These are phyloP conservation scores for Zaprionus inermis DNA, from an alignment of 1,140 invertebrate species.

Conservation along the genomic window DNA sequence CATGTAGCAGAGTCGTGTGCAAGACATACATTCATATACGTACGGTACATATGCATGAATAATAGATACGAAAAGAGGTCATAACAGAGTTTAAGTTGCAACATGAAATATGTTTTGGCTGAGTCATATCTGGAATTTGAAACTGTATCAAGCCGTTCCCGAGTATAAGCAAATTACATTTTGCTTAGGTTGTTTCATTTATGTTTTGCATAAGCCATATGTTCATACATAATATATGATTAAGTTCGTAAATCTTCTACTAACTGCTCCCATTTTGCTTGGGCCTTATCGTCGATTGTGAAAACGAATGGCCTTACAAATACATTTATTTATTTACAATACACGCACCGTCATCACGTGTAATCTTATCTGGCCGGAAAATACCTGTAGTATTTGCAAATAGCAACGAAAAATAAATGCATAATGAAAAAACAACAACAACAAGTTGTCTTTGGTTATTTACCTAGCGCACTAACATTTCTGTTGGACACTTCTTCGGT, in stretches of 20 bases:
- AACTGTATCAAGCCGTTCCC: background rate
- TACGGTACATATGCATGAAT: slow-evolving; percentile 19
- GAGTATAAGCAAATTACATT: background rate
- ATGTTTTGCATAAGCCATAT: background rate
- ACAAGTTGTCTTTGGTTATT: slow-evolving; percentile 30
- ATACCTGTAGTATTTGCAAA: slow-evolving; percentile 26
- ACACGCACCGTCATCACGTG: slow-evolving; percentile 26
- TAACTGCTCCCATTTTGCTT: slow-evolving; percentile 10
- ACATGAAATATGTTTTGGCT: slow-evolving; percentile 23
- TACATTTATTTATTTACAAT: slow-evolving; percentile 61
- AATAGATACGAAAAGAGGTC: slow-evolving; percentile 33
- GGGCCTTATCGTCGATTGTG: slow-evolving; percentile 51
- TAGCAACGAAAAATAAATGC: slow-evolving; percentile 48
- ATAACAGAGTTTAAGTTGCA: slow-evolving; percentile 21
- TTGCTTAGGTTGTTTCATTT: no score
- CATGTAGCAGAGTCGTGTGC: slow-evolving; percentile 18
- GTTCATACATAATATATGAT: no score
- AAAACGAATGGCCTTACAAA: slow-evolving; percentile 66
- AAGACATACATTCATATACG: no score
- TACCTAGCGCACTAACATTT: slow-evolving; percentile 28
- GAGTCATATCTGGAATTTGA: slow-evolving; percentile 22
- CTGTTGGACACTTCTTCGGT: slow-evolving; percentile 4
- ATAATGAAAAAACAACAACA: slow-evolving; percentile 48
- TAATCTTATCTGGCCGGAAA: slow-evolving; percentile 70
- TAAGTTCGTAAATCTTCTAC: background rate